Evolutionary conservation across 2,888 invertebrate genomes (phyloP).

Genomic region (Drosophila aldrichi): DNA sequence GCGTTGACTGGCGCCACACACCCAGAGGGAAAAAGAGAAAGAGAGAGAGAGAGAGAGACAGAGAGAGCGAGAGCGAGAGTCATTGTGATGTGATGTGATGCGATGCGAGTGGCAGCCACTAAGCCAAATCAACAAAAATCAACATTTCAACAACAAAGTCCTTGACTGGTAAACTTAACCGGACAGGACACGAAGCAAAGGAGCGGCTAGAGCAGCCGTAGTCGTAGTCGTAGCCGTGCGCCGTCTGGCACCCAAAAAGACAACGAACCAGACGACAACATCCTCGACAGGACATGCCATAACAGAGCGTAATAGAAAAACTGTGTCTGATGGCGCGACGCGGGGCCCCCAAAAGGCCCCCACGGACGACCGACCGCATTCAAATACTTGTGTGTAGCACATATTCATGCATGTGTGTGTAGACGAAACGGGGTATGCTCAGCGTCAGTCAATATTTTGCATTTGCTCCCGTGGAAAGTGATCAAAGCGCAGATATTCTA

Average conservation of each 20-base stretch:
- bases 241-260: slow-evolving; percentile 48
- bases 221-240: background rate
- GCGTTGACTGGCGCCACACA: slow-evolving; percentile 47
- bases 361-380: slow-evolving; percentile 27
- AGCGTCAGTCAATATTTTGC: slow-evolving; percentile 77
- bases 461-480: slow-evolving; percentile 16
- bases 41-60: background rate
- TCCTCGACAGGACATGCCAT: slow-evolving; percentile 46
- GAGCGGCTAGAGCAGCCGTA: background rate
- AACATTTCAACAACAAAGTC: slow-evolving; percentile 81
- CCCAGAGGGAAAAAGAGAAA: background rate
- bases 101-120: slow-evolving; percentile 76
- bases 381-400: slow-evolving; percentile 39
- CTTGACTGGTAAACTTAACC: slow-evolving; percentile 79
- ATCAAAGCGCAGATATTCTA: background rate
- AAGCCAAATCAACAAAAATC: slow-evolving; percentile 82
- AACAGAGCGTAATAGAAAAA: slow-evolving; percentile 72
- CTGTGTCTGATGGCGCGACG: slow-evolving; percentile 52
- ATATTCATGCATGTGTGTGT: slow-evolving; percentile 19
- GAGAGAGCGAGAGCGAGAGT: background rate
- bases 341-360: slow-evolving; percentile 14
- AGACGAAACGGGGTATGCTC: slow-evolving; percentile 48
- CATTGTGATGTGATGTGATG: slow-evolving; percentile 49
- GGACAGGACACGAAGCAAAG: slow-evolving; percentile 52
- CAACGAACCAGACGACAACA: slow-evolving; percentile 31